Base-by-base conservation (phyloP, 2,797 vertebrate genomes). In the Amblyraja radiata region DNA sequence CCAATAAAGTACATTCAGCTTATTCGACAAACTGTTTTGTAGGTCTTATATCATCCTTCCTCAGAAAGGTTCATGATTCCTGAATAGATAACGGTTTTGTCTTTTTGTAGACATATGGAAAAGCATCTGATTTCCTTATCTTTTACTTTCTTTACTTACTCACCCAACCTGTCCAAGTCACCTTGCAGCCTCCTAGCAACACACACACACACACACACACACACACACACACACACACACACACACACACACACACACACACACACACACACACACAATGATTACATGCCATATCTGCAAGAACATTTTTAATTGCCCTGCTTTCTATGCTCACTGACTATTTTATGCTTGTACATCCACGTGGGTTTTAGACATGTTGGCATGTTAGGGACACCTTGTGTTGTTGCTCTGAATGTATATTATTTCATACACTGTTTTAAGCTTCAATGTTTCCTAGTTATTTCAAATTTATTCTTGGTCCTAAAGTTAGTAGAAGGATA, bases 1-100 rank as follows among this genome's bases (percentile, higher is more conserved):
- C 90, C 39, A 54, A 92, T 92, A 91, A 91, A 91, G 32, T 54
- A 46, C 16, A 46, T 76, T 11, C 28, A 92, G 71, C 71, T 76
- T 76, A 92, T n/a, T 76, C 71, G 76, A 9, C n/a, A 68, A 39
- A 58, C 71, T 28, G 39, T 54, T 92, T 74, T 16, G 25, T 92
- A 23, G 23, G 39, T 92, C 39, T 74, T 92, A 25, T 92, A 92
- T 58, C 39, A 54, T 28, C 36, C 32, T 90, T 32, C 88, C 68
- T n/a, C 14, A 39, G 88, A 46, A 90, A 71, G 36, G 18, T 46
- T 2, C 28, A 63, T 65, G 28, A 18, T 65, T n/a, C 61, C 61
- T 90, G 61, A 5, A 63, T 86, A 16, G 86, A 90, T 36, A 61
- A 28, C 23, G 6, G 81, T 84, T 58, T n/a, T 54, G 23, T 84